Conservation (phyloP, 2,797 vertebrate species). For the Gallinago solitaria region DNA sequence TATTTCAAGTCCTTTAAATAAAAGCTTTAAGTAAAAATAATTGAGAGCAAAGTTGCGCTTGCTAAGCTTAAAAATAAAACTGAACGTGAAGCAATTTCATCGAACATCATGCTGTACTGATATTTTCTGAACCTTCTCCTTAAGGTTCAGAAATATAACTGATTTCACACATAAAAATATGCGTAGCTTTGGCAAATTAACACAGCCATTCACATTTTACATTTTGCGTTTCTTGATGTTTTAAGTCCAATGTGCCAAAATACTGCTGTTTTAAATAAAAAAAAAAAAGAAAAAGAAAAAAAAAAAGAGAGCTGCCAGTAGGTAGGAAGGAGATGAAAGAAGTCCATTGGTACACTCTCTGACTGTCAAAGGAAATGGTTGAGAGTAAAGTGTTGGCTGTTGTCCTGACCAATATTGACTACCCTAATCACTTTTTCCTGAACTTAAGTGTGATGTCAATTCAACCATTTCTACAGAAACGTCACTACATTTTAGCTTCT, state of each 20-base stretch:
- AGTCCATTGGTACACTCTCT: not conserved
- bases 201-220: not conserved
- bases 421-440: not conserved
- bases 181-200: not conserved
- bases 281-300: not conserved
- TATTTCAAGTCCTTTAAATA: not conserved
- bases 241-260: not conserved
- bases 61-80: not conserved
- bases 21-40: not conserved
- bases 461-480: not conserved
- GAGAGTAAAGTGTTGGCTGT: not conserved
- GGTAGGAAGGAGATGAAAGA: not conserved
- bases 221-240: not conserved
- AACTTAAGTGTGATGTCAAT: not conserved
- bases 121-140: not conserved
- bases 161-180: not conserved
- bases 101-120: not conserved
- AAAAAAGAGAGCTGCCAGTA: not conserved
- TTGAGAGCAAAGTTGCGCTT: not conserved
- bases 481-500: not conserved
- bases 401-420: not conserved
- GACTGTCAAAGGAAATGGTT: not conserved
- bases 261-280: not conserved
- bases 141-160: not conserved
- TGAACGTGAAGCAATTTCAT: not conserved